Base-by-base conservation (phyloP, 2,797 vertebrate species). In the Pseudochirops corinnae region DNA sequence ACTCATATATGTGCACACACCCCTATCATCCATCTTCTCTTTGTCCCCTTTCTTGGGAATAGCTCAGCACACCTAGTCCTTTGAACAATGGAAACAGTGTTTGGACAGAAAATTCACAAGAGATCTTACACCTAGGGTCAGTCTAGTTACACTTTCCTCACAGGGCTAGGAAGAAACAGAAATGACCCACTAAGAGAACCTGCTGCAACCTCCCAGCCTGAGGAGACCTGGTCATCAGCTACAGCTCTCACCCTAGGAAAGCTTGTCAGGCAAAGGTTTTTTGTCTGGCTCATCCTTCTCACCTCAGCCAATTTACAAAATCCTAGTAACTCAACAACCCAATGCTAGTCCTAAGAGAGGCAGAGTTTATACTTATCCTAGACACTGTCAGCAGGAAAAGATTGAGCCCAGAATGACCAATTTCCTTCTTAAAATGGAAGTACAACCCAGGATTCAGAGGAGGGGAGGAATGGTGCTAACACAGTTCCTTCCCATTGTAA, bases 341-440 rank as follows among this genome's bases (percentile, higher is more conserved):
- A 14, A 82, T n/a, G 29, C 46, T 94, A 95, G n/a, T 39, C 93
- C 53, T 94, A 94, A 98, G 93, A 93, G 9, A 95, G 96, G 92
- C 95, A 97, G 93, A 91, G 92, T 93, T 97, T 90, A 92, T 29
- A 29, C 58, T 94, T 94, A 24, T 31, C 87, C 67, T 57, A 55
- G 5, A 56, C 93, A 96, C 0, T 95, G 95, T 91, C 74, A 91
- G 67, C 55, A 96, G 95, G 52, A 92, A 90, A 93, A 62, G 31
- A 18, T 57, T 91, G 91, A 96, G 52, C 94, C 90, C 91, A 98
- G 92, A 97, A 95, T 50, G 90, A 96, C 74, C 91, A 52, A 6
- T 21, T 33, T 46, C 31, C 74, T 93, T 93, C 96, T 96, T 67
- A 90, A 93, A 90, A 97, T 33, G 93, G 92, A 95, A 94, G 39